Conservation (phyloP, 2,888 invertebrate species). For the Cryptus viduatorius region DNA sequence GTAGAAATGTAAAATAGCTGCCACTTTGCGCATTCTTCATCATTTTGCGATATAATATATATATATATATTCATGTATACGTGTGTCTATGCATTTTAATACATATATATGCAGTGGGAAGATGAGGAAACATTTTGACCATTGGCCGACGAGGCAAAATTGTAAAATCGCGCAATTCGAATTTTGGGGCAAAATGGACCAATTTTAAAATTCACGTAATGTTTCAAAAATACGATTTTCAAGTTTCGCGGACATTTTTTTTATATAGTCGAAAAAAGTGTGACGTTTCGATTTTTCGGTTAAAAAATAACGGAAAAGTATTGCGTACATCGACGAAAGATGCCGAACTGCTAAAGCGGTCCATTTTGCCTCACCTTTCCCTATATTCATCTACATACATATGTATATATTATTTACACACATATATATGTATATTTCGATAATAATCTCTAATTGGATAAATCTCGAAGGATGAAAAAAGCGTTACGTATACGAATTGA, state of each 20-base stretch:
- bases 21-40: constrained; percentile 72
- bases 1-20: constrained; percentile 81
- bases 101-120: neutral
- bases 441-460: constrained; percentile 58
- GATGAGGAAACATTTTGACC: no score
- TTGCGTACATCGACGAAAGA: neutral
- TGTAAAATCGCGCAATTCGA: no score
- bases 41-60: constrained; percentile 60
- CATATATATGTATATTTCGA: constrained; percentile 7
- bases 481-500: constrained; percentile 63
- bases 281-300: no score
- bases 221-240: no score
- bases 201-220: no score
- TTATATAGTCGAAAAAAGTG: no score
- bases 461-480: constrained; percentile 56
- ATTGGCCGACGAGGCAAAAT: no score
- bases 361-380: neutral
- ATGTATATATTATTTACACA: neutral
- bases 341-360: neutral
- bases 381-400: neutral
- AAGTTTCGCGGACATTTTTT: no score
- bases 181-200: no score
- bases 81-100: no score
- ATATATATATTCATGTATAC: constrained; percentile 28
- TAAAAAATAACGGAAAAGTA: no score